A percentile compares a stretch with the other conserved stretches of the same genome.
phyloP scores from a whole-genome alignment of 2,113 vertebrate genomes.

The Dermatemys mawii region DNA sequence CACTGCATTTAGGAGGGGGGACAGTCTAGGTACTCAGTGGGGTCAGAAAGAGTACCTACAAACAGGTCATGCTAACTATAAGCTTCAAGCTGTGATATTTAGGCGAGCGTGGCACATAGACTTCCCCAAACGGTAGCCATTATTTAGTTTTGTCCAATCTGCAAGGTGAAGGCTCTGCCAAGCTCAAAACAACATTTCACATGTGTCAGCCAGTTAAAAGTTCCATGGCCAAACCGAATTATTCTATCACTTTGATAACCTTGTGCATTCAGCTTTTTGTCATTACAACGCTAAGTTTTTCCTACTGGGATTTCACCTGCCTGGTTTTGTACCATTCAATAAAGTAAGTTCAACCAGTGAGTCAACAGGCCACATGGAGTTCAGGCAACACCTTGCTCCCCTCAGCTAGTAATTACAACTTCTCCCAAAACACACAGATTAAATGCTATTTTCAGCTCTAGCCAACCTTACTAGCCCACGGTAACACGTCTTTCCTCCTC shows the following conservation, averaged over 20 bases:
- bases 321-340: conserved; percentile 19
- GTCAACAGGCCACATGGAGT: conserved; percentile 62
- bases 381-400: conserved; percentile 49
- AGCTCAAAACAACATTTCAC: neutral
- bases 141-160: neutral
- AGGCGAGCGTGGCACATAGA: neutral
- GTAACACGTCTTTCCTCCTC: neutral
- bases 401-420: conserved; percentile 38
- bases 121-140: neutral
- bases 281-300: neutral
- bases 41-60: neutral
- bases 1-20: neutral
- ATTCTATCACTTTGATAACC: neutral
- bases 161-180: neutral
- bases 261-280: neutral
- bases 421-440: conserved; percentile 47
- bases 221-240: neutral
- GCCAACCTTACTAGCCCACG: neutral
- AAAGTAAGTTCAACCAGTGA: conserved; percentile 27
- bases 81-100: neutral
- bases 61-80: neutral
- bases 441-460: conserved; percentile 14
- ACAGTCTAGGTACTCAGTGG: neutral
- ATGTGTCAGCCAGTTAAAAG: neutral
- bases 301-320: neutral